Evolutionary conservation across 2,888 invertebrate genomes (phyloP).

Genomic region (Rhingia rostrata): DNA sequence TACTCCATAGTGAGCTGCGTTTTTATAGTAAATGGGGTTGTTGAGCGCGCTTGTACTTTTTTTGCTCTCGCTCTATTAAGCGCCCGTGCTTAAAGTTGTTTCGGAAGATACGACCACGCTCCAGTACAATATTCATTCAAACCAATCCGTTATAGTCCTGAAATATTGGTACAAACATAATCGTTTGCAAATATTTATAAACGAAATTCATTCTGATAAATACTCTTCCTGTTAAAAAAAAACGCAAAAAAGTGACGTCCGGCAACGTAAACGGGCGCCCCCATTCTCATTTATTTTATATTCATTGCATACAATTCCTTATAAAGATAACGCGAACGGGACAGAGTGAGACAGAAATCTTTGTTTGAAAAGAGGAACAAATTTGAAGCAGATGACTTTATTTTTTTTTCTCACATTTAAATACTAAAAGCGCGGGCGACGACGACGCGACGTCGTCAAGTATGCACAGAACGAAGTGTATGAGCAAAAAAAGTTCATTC

Average conservation of each 20-base stretch:
- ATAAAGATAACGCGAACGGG: conserved; percentile 55
- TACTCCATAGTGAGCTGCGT: conserved; percentile 5
- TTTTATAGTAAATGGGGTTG: conserved; percentile 22
- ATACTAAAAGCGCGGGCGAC: conserved; percentile 42
- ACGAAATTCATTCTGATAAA: conserved; percentile 56
- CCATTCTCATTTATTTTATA: conserved; percentile 56
- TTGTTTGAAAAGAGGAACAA: conserved; percentile 52
- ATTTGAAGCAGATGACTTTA: conserved; percentile 12
- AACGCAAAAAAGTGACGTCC: conserved; percentile 39
- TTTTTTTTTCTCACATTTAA: conserved; percentile 29
- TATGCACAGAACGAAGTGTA: conserved; percentile 34
- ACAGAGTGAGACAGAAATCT: conserved; percentile 64
- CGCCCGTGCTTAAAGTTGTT: no score
- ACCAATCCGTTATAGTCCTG: conserved; percentile 46
- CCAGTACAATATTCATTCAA: conserved; percentile 18
- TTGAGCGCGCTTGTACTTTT: background rate
- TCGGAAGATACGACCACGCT: background rate
- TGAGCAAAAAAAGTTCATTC: conserved; percentile 64
- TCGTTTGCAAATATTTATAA: conserved; percentile 42
- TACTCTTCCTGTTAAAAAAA: conserved; percentile 53
- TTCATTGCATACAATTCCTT: conserved; percentile 40
- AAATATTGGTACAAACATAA: conserved; percentile 58
- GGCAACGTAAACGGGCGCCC: conserved; percentile 56
- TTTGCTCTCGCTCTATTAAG: no score
- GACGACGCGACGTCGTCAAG: conserved; percentile 23